Percentiles rank a stretch among this genome's conserved stretches.
These are phyloP conservation scores for Drepana falcataria DNA, from an alignment of 2,888 invertebrate genomes.

Conservation along the genomic window DNA sequence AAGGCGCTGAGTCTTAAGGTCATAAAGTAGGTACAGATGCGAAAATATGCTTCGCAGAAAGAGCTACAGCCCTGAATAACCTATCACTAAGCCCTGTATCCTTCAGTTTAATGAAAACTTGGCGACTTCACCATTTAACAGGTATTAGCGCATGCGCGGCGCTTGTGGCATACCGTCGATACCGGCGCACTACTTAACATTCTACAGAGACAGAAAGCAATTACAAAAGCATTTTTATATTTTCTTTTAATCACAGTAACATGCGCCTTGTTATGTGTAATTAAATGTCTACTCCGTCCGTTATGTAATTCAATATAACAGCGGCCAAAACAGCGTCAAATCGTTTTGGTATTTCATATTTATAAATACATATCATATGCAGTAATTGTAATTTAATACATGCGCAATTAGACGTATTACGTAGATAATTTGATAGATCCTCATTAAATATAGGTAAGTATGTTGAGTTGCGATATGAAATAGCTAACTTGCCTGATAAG, in stretches of 20 bases:
- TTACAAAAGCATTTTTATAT: conserved; percentile 23
- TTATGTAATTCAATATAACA: neutral
- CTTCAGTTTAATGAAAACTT: neutral
- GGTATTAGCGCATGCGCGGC: conserved; percentile 36
- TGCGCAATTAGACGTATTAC: conserved; percentile 7
- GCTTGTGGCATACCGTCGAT: conserved; percentile 25
- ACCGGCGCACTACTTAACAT: conserved; percentile 25
- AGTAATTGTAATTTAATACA: too few species aligned
- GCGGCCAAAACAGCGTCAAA: neutral
- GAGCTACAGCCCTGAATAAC: too few species aligned
- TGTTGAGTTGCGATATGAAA: neutral
- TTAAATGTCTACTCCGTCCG: neutral
- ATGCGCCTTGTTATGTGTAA: neutral
- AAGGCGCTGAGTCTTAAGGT: too few species aligned
- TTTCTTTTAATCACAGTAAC: conserved; percentile 20
- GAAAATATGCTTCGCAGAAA: too few species aligned
- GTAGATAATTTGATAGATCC: conserved; percentile 31
- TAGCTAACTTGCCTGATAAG: neutral
- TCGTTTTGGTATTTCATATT: neutral
- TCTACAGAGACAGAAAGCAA: conserved; percentile 15
- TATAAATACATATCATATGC: too few species aligned
- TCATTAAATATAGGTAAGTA: conserved; percentile 14
- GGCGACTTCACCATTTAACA: conserved; percentile 32
- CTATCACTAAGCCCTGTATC: too few species aligned
- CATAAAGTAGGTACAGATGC: too few species aligned